Percentiles rank a stretch among this genome's conserved stretches.
phyloP scores from a whole-genome alignment of 2,888 invertebrate genomes.

The Sesia apiformis region DNA sequence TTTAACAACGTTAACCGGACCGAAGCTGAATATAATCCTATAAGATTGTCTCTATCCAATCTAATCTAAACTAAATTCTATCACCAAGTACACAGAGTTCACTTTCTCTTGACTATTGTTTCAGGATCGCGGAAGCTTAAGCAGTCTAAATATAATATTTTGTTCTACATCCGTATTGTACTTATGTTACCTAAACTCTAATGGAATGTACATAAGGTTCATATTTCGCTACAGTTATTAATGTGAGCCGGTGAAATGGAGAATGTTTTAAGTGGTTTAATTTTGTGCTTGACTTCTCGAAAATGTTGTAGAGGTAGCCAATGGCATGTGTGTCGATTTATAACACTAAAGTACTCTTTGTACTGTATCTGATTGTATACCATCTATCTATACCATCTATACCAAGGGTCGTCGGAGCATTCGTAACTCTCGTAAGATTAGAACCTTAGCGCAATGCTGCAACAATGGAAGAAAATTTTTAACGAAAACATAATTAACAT shows the following conservation, averaged over 20 bases:
- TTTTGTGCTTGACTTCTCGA: not conserved
- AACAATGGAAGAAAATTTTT: too few relatives aligned
- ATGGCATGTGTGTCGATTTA: too few relatives aligned
- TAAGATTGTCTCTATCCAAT: slow-evolving; percentile 2
- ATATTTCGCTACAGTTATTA: not conserved
- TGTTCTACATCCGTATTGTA: slow-evolving; percentile 19
- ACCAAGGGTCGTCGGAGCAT: too few relatives aligned
- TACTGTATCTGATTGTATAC: too few relatives aligned
- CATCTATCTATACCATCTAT: too few relatives aligned
- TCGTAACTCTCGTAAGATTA: too few relatives aligned
- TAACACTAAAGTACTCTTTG: too few relatives aligned
- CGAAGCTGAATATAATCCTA: slow-evolving; percentile 9
- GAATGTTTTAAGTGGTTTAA: slow-evolving; percentile 20
- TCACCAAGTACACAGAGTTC: slow-evolving; percentile 13
- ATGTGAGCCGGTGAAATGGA: slow-evolving; percentile 11
- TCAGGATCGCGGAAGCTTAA: slow-evolving; percentile 37
- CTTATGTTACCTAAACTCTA: not conserved
- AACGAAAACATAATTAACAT: too few relatives aligned
- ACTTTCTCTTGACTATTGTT: slow-evolving; percentile 11
- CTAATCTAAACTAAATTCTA: slow-evolving; percentile 10
- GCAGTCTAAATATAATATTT: slow-evolving; percentile 42
- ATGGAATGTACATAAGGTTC: not conserved
- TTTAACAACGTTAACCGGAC: slow-evolving; percentile 6
- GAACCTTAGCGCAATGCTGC: too few relatives aligned
- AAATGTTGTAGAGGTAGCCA: not conserved